Percentiles rank a stretch among this genome's conserved stretches.
These are phyloP conservation scores for Drosophila parabipectinata DNA, from an alignment of 1,140 invertebrate species.

Conservation along the genomic window DNA sequence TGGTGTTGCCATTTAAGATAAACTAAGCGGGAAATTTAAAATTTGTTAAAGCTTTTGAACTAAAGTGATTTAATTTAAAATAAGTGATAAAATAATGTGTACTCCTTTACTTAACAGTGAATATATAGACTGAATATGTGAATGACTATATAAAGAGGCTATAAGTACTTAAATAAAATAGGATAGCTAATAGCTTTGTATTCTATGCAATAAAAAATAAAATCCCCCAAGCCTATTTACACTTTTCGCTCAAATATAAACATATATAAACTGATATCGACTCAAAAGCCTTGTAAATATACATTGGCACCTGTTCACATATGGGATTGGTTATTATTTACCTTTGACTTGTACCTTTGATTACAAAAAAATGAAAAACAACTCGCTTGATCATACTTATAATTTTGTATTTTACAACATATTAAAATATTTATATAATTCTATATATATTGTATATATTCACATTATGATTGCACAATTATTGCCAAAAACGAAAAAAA, in stretches of 20 bases:
- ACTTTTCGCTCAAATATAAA: conserved; percentile 4
- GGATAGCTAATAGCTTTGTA: no score
- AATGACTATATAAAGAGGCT: no score
- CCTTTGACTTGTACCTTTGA: background rate
- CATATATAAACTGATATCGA: conserved; percentile 4
- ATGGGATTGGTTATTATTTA: background rate
- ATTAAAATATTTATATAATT: conserved; percentile 64
- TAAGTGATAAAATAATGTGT: no score
- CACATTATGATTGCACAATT: conserved; percentile 68
- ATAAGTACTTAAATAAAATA: background rate
- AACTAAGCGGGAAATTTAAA: background rate
- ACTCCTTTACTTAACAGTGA: no score
- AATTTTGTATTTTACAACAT: conserved; percentile 51
- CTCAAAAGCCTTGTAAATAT: conserved; percentile 15
- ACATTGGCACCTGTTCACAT: background rate
- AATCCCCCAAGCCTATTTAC: background rate
- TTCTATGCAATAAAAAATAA: background rate
- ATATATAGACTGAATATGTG: no score
- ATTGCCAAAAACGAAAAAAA: conserved; percentile 38
- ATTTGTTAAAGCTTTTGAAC: background rate
- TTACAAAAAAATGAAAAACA: background rate
- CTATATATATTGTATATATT: conserved; percentile 59
- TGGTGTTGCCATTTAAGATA: background rate
- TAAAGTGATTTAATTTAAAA: no score
- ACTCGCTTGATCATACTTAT: conserved; percentile 18